A percentile compares a stretch with the other conserved stretches of the same genome.
phyloP scores from a whole-genome alignment of 37 sponge, comb jelly and placozoan genomes.

The Hexactinellida sp. region DNA sequence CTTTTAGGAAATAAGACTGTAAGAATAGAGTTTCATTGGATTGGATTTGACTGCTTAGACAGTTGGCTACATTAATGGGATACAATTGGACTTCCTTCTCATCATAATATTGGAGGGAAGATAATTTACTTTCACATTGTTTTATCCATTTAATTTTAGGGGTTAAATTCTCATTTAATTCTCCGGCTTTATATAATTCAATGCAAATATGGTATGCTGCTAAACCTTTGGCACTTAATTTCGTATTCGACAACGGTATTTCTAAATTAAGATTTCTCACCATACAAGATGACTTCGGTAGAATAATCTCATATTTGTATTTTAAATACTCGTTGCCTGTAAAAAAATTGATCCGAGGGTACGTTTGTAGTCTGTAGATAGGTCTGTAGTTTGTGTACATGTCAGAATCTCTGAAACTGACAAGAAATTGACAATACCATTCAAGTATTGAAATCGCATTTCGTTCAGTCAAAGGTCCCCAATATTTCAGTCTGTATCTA shows the following conservation, averaged over 20 bases:
- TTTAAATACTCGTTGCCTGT: not conserved
- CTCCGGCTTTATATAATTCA: not conserved
- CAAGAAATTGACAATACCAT: not conserved
- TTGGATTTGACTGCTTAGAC: not conserved
- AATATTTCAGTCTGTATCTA: not conserved
- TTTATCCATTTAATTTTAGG: not conserved
- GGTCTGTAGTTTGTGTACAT: not conserved
- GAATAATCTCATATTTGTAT: not conserved
- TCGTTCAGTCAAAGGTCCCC: not conserved
- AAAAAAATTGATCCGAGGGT: not conserved
- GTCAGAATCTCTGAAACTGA: not conserved
- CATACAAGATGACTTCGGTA: not conserved
- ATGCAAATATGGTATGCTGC: not conserved
- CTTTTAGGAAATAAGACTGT: not conserved
- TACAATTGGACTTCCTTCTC: not conserved
- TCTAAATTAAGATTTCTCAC: not conserved
- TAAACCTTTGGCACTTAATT: not conserved
- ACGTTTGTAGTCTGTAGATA: not conserved
- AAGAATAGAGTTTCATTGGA: not conserved
- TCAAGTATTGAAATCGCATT: not conserved
- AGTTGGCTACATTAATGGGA: not conserved
- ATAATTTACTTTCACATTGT: not conserved
- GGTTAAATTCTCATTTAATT: not conserved
- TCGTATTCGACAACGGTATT: not conserved
- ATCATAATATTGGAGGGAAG: not conserved